Base-by-base conservation (phyloP, 1,140 invertebrate species). In the Eriosoma lanigerum region DNA sequence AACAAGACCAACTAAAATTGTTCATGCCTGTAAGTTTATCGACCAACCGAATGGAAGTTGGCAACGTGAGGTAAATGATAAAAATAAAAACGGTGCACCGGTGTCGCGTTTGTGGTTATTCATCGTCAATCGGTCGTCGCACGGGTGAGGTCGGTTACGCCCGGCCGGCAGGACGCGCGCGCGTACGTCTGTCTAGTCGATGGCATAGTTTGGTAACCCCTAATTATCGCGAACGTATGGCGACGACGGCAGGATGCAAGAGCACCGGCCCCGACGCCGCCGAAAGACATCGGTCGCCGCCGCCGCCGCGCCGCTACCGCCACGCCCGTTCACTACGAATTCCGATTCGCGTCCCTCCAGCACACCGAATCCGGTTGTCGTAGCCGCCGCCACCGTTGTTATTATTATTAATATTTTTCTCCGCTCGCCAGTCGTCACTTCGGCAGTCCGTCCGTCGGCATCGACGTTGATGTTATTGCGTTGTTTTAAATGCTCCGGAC, bases 331-430 rank as follows among this genome's bases (percentile, higher is more conserved):
- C 24, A 24, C 15, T 10, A 72, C 68, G 68, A 52, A 72, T 72
- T 72, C 68, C 68, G 68, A 72, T 68, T 68, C 66, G 44, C 68
- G 68, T 72, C 68, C 68, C 68, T 72, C 68, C 26, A 72, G 68
- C 68, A 46, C 68, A 32, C 68, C 46, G 68, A 72, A 72, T 72
- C 68, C 68, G 68, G 68, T 72, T 72, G 68, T 52, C 26, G 58
- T 19, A 12, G 58, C 10, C 56, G 10, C 10, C 19, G 66, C 24
- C 19, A 46, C 24, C 46, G 66, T 29, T 29, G 26, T 72, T 72
- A 29, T 72, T 72, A 29, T 72, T 72, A 70, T 70, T n/a, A n/a
- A n/a, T n/a, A n/a, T n/a, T n/a, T n/a, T 68, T 19, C 24, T 26
- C 66, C 32, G 8, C 32, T 38, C 32, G 32, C 4, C 21, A 5